phyloP scores from a whole-genome alignment of 2,888 invertebrate species.

The Criorhina ranunculi region DNA sequence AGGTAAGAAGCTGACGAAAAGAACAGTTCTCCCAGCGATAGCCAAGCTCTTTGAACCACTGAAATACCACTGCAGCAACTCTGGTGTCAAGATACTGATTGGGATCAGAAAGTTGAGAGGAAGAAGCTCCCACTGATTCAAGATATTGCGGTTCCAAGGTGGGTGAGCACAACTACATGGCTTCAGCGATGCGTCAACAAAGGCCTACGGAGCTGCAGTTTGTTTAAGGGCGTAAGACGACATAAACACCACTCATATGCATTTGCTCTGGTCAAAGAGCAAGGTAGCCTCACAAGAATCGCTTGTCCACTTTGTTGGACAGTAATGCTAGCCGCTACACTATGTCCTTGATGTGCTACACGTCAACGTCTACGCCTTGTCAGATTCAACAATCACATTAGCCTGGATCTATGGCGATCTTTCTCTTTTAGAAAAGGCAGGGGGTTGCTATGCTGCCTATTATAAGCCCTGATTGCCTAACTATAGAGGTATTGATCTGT shows the following conservation, averaged over 20 bases:
- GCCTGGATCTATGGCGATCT: constrained; percentile 58
- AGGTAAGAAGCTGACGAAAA: too few relatives aligned
- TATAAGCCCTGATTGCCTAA: too few relatives aligned
- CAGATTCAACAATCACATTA: constrained; percentile 65
- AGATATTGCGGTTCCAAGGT: too few relatives aligned
- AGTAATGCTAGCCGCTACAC: constrained; percentile 47
- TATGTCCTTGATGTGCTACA: neutral
- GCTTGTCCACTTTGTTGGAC: constrained; percentile 54
- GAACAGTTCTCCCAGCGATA: too few relatives aligned
- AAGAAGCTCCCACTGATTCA: too few relatives aligned
- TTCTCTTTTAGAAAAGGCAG: too few relatives aligned
- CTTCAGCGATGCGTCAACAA: neutral
- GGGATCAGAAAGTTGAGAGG: too few relatives aligned
- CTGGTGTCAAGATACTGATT: too few relatives aligned
- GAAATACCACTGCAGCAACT: too few relatives aligned
- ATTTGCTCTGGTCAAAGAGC: constrained; percentile 54
- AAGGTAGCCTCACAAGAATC: constrained; percentile 60
- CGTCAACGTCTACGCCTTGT: constrained; percentile 30
- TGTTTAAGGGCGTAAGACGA: neutral
- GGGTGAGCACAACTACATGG: neutral
- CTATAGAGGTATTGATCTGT: too few relatives aligned
- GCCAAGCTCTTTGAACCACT: too few relatives aligned
- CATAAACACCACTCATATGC: neutral
- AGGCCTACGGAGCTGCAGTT: constrained; percentile 1
- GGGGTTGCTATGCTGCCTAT: too few relatives aligned